Percentiles rank a stretch among this genome's conserved stretches.
Conservation (phyloP, 2,113 vertebrate genomes). For the Aythya baeri region DNA sequence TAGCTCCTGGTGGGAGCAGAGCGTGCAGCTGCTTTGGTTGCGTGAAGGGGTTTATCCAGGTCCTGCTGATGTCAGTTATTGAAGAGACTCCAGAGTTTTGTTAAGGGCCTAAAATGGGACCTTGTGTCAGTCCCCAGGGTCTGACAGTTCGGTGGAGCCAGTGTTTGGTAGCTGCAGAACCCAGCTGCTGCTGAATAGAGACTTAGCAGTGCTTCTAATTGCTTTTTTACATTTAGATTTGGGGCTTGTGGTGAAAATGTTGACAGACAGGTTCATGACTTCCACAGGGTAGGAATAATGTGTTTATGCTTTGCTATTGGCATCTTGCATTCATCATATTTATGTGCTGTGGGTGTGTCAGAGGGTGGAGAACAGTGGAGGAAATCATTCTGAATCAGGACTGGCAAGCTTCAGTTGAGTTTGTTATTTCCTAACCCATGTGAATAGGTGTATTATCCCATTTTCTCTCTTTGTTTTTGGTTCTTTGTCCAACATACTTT, state of each 20-base stretch:
- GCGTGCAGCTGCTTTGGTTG: not conserved
- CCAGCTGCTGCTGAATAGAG: not conserved
- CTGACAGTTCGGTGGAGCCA: not conserved
- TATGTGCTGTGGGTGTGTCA: not conserved
- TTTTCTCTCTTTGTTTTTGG: not conserved
- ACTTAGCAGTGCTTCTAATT: not conserved
- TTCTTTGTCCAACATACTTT: not conserved
- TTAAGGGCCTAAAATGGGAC: not conserved
- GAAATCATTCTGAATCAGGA: conserved; percentile 33
- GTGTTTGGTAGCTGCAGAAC: not conserved
- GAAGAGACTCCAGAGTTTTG: rapidly evolving
- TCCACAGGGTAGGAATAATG: not conserved
- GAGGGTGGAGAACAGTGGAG: not conserved
- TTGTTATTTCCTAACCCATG: conserved; percentile 34
- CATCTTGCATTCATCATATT: not conserved
- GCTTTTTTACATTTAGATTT: not conserved
- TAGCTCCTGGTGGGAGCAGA: not conserved
- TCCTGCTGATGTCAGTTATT: not conserved
- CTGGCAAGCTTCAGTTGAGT: not conserved
- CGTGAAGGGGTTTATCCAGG: not conserved
- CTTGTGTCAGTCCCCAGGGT: not conserved
- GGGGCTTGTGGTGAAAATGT: not conserved
- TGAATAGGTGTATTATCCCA: not conserved
- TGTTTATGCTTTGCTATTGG: not conserved
- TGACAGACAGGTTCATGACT: not conserved